Conservation (phyloP, 2,797 vertebrate genomes). For the Anas capensis region DNA sequence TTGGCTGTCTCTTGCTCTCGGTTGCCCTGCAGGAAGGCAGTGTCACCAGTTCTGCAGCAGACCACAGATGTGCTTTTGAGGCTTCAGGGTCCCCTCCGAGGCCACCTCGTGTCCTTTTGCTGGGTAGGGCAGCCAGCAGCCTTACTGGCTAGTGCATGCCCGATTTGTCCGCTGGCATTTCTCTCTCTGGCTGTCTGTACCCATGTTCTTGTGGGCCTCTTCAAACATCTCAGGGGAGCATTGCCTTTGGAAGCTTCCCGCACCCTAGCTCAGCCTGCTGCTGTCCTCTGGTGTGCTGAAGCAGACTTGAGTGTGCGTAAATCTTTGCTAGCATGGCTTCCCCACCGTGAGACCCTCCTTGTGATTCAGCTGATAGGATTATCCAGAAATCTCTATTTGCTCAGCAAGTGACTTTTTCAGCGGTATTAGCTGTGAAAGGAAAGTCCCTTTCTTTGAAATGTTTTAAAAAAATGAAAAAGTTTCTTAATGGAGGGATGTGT, state of each 20-base stretch:
- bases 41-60: background rate
- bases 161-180: background rate
- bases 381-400: constrained; percentile 2
- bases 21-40: background rate
- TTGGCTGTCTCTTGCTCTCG: background rate
- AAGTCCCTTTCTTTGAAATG: background rate
- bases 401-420: background rate
- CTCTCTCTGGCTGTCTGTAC: background rate
- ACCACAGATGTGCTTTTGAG: background rate
- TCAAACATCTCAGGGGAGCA: background rate
- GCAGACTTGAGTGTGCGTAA: background rate
- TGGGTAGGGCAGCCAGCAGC: background rate
- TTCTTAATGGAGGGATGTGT: background rate
- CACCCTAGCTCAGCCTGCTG: background rate
- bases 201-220: background rate
- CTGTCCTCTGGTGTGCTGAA: background rate
- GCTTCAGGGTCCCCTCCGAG: background rate
- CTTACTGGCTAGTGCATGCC: background rate
- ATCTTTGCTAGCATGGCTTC: background rate
- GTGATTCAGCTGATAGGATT: constrained; percentile 19
- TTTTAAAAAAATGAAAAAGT: background rate
- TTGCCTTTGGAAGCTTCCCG: background rate
- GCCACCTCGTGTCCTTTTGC: background rate
- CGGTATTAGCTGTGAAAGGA: background rate
- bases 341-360: background rate